Evolutionary conservation across 2,113 vertebrate genomes (phyloP), one percentile per base, ranked within the genome.

Genomic region (Cyprinus carpio): DNA sequence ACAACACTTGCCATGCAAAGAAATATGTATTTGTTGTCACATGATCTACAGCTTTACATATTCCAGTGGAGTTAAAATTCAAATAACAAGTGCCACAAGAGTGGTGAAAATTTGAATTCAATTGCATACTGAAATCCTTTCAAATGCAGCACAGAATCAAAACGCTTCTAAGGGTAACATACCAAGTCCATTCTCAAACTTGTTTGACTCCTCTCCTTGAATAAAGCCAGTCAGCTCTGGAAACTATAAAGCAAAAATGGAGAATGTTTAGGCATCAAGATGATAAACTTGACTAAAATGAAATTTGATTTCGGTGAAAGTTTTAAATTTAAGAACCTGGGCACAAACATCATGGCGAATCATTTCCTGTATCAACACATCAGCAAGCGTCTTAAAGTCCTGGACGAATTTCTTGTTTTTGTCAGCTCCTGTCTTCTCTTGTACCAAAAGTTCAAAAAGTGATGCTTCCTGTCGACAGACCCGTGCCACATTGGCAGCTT

Each of bases 131-230:
- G 43, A 75, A 75, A 49, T 49, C 43, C 10, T 23, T 71, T 27
- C n/a, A 81, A 58, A 40, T 83, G 81, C 29, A 65, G 65, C 29
- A 18, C 62, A 23, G 12, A 43, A 46, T 13, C 11, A 40, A 46
- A 74, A 20, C 9, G 49, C 46, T 54, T 81, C 25, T 4, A 1
- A 15, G 11, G 43, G 43, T 13, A 46, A 82, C 84, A 92, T 90
- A 97, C 96, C 81, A 2, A 96, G 92, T 56, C 96, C 95, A 88
- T 98, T 98, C 92, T 96, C 96, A 94, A 98, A 98, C 88, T 95
- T 95, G 94, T 96, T 97, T 74, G 96, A 97, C 93, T 97, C 96
- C 89, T 98, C 96, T 92, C 96, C 95, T n/a, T 93, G 92, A 90
- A 95, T 93, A 71, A 93, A 96, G 75, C 93, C 92, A 54, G 76